Evolutionary conservation across 2,888 invertebrate genomes (phyloP), one percentile per base, ranked within the genome.

Genomic region (Danaus chrysippus): DNA sequence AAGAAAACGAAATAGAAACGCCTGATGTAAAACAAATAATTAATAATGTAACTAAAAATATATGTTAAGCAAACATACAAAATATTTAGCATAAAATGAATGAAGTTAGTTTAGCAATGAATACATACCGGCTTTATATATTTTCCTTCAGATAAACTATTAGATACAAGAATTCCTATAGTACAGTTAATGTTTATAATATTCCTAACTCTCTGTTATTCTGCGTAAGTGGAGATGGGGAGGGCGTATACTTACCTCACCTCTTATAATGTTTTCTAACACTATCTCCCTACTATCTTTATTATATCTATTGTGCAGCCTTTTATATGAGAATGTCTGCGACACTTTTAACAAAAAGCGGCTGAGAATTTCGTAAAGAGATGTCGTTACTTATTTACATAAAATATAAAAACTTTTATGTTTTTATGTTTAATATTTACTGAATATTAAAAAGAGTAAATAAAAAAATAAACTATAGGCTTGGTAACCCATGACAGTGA

Each of bases 151-250:
- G 19, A 42, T 43, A 43, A 3, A 17, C 10, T n/a, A 11, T 8
- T 43, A 54, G 12, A 54, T n/a, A 54, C 13, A 23, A 19, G 9
- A 5, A 5, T 10, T 12, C n/a, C 19, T 19, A 19, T 11, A 11
- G 3, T 10, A 19, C n/a, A 41, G 10, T 19, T 46, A 49, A 41
- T 34, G 8, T 56, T 10, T 10, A 13, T 15, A 13, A n/a, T 49
- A n/a, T 57, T 13, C 11, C 17, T 15, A 13, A 41, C 74, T 79
- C 73, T 11, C 49, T 66, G 78, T 73, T 58, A 55, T 58, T 49
- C 52, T 63, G 77, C 76, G 77, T 78, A 72, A 73, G 72, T 73
- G 70, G 71, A 65, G 64, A 68, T 70, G 68, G 71, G 71, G 67
- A 64, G 70, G 68, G 70, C 64, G 68, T 66, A 69, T 68, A 69